phyloP scores from a whole-genome alignment of 2,113 vertebrate genomes.

The Gymnarchus niloticus region DNA sequence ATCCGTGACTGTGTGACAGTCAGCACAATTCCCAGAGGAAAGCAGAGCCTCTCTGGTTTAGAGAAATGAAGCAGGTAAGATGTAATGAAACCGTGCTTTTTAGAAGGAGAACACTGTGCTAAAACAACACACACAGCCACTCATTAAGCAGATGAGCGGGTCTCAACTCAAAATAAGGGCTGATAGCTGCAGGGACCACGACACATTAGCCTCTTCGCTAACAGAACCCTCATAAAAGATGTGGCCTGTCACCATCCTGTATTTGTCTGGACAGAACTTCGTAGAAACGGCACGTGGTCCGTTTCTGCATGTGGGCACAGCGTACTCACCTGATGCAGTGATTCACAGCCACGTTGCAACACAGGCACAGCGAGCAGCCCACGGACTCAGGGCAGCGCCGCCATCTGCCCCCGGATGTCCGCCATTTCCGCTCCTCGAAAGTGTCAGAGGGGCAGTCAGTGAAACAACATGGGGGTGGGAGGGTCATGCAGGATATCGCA shows the following conservation, averaged over 20 bases:
- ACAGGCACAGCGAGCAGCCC: constrained; percentile 54
- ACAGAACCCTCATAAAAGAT: too few species aligned
- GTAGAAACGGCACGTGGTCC: too few species aligned
- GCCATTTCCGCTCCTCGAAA: constrained; percentile 58
- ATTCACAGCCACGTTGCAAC: constrained; percentile 57
- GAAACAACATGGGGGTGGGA: not conserved
- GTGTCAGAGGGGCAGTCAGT: not conserved
- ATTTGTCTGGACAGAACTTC: too few species aligned
- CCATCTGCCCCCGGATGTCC: constrained; percentile 61
- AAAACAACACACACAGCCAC: too few species aligned
- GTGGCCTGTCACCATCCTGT: too few species aligned
- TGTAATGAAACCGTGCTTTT: not conserved
- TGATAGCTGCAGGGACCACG: too few species aligned
- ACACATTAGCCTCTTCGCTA: too few species aligned
- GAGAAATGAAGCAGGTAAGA: not conserved
- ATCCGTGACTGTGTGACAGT: constrained; percentile 59
- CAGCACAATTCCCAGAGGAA: constrained; percentile 52
- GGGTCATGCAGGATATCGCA: not conserved
- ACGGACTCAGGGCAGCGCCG: constrained; percentile 50
- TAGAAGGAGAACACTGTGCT: not conserved
- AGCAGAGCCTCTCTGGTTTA: constrained; percentile 55
- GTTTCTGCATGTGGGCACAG: too few species aligned
- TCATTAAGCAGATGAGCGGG: not conserved
- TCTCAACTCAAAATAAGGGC: not conserved
- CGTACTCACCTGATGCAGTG: constrained; percentile 52